Base-by-base conservation (phyloP, 2,797 vertebrate genomes). In the Garrulus glandarius region DNA sequence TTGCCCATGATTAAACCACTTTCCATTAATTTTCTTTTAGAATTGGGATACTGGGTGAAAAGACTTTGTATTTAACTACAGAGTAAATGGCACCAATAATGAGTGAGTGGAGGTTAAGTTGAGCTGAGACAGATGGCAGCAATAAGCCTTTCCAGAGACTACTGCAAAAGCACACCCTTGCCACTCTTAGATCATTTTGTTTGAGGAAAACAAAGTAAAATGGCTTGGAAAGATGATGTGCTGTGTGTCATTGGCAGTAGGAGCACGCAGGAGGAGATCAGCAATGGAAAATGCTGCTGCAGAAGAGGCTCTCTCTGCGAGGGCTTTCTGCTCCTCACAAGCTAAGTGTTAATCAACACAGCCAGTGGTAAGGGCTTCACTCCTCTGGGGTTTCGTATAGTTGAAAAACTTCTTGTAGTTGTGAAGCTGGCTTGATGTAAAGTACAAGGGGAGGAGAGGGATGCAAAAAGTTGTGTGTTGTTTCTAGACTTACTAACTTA, bases 121-220 rank as follows among this genome's bases (percentile, higher is more conserved):
- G 71, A 79, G 87, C 71, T 77, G 92, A 82, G 91, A 91, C 89
- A 92, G 84, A 96, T 84, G 81, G 78, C 70, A 94, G 78, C 91
- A 94, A 93, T 87, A 89, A 94, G 43, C 34, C 79, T 80, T 91
- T 64, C 79, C 82, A 93, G 71, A 67, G 21, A 79, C 82, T 80
- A n/a, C 64, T 63, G 89, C 56, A 85, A 77, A 91, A 93, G 63
- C 59, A 89, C 4, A 16, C 72, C 64, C 68, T 83, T 87, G 91
- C 71, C 64, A 68, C 71, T 67, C 87, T 82, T 87, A 76, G 89
- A 80, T 89, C 71, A 70, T 79, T 92, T 71, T 49, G 47, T 79
- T 84, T 91, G 89, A 72, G 52, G 78, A 93, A 88, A 93, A 36
- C 23, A 39, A 83, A 76, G 68, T 50, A 67, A 93, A 95, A 89